Base-by-base conservation (phyloP, 2,797 vertebrate genomes). In the Poeciliopsis gracilis region DNA sequence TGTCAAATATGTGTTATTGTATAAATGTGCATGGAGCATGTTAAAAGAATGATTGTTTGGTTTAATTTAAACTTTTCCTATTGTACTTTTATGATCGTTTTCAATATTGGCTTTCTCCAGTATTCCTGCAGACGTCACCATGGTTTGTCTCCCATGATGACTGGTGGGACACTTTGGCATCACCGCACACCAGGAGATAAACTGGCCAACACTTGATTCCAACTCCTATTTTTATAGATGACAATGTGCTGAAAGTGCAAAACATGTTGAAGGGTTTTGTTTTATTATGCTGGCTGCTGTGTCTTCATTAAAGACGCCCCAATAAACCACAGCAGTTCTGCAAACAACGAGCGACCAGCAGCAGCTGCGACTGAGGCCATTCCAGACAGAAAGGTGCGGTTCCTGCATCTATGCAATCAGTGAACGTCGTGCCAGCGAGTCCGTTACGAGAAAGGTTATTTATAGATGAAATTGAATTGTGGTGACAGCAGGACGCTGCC, bases 401-500 rank as follows among this genome's bases (percentile, higher is more conserved):
- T 85, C 83, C 71, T 72, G 69, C 77, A 75, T 84, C 86, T 77
- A 76, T 69, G 77, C 86, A 87, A 92, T 92, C 85, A 92, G 80
- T 83, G 89, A 86, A 88, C 72, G 82, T 85, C 81, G 84, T 88
- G 78, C 86, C 83, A 84, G 88, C 36, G 76, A 81, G 79, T 87
- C 90, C 76, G 89, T 87, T 87, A 88, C 85, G 77, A 83, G 87
- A 79, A 88, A 82, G 87, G 92, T 89, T 95, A 95, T 94, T 95
- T 94, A 93, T 94, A 95, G 92, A 88, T 53, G 70, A 88, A 70
- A 93, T 87, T 90, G 85, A 91, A 93, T 94, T 92, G 88, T 83
- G 87, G 89, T 16, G 81, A 80, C 77, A 55, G 83, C 79, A 83
- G 89, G 89, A 87, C 36, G 61, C 79, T 76, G 87, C 63, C 86